Conservation (phyloP, 2,797 vertebrate species). For the Myripristis murdjan region DNA sequence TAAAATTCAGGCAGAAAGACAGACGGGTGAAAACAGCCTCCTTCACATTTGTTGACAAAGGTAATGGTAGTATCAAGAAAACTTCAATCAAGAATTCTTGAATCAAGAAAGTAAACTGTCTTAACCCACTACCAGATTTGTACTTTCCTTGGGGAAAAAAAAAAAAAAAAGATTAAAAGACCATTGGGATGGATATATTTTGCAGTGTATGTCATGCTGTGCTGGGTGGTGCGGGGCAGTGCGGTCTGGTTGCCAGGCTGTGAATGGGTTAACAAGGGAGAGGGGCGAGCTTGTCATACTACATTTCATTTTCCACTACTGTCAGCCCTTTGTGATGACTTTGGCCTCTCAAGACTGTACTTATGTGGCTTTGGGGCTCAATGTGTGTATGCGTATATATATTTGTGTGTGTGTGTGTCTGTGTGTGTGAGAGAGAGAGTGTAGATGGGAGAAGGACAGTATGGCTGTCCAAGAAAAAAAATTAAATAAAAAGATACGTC, state of each 20-base stretch:
- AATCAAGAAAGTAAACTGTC: too few relatives aligned
- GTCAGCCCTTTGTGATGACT: slow-evolving; percentile 72
- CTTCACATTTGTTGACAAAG: too few relatives aligned
- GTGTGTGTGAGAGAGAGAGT: slow-evolving; percentile 18
- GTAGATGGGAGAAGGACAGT: slow-evolving; percentile 40
- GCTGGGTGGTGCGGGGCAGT: too few relatives aligned
- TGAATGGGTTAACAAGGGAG: slow-evolving; percentile 54
- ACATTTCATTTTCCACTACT: slow-evolving; percentile 68
- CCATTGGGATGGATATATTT: too few relatives aligned
- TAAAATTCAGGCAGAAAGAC: too few relatives aligned
- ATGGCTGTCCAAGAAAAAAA: slow-evolving; percentile 12
- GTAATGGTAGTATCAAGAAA: too few relatives aligned
- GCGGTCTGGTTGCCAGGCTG: neutral
- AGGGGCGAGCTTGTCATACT: slow-evolving; percentile 48
- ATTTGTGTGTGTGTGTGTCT: slow-evolving; percentile 2
- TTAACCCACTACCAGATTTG: too few relatives aligned
- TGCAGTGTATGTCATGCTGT: too few relatives aligned
- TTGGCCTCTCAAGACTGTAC: slow-evolving; percentile 57
- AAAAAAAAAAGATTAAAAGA: too few relatives aligned
- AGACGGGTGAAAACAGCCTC: too few relatives aligned
- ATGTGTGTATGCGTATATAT: slow-evolving; percentile 17
- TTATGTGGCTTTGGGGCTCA: slow-evolving; percentile 67
- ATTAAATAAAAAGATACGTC: slow-evolving; percentile 31
- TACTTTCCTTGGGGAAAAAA: too few relatives aligned
- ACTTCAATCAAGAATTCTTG: too few relatives aligned